Percentiles rank a stretch among this genome's conserved stretches.
phyloP scores from a whole-genome alignment of 1,140 invertebrate genomes.

The Drosophila pachea region DNA sequence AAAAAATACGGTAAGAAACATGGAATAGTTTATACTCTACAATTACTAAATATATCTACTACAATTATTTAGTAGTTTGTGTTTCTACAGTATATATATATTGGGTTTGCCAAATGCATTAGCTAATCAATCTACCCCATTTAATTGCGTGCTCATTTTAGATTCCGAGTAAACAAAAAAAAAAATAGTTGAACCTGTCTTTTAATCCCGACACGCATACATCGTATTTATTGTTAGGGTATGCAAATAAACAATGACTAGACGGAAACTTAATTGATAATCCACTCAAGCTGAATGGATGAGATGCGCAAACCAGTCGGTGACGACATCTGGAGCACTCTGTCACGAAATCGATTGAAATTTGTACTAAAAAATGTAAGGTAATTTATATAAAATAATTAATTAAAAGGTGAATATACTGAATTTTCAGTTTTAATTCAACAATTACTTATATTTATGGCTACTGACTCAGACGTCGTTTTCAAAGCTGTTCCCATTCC shows the following conservation, averaged over 20 bases:
- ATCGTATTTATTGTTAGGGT: background rate
- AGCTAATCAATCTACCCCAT: too few relatives aligned
- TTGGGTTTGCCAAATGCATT: too few relatives aligned
- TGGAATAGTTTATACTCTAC: background rate
- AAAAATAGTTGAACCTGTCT: background rate
- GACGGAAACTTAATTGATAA: conserved; percentile 19
- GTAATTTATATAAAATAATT: background rate
- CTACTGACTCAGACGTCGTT: too few relatives aligned
- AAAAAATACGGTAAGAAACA: background rate
- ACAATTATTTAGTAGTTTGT: too few relatives aligned
- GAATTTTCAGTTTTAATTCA: too few relatives aligned
- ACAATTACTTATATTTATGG: background rate
- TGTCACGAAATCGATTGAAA: too few relatives aligned
- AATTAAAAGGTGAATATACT: background rate
- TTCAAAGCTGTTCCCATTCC: background rate
- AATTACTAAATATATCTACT: too few relatives aligned
- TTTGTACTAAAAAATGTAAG: too few relatives aligned
- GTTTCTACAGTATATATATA: too few relatives aligned
- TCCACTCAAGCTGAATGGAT: background rate
- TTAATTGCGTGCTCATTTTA: too few relatives aligned
- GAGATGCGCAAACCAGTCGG: conserved; percentile 3
- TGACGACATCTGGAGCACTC: conserved; percentile 13
- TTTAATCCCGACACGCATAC: background rate
- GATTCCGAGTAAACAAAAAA: too few relatives aligned
- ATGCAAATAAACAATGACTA: conserved; percentile 16